Evolutionary conservation across 2,113 vertebrate genomes (phyloP).

Genomic region (Pongo pygmaeus): DNA sequence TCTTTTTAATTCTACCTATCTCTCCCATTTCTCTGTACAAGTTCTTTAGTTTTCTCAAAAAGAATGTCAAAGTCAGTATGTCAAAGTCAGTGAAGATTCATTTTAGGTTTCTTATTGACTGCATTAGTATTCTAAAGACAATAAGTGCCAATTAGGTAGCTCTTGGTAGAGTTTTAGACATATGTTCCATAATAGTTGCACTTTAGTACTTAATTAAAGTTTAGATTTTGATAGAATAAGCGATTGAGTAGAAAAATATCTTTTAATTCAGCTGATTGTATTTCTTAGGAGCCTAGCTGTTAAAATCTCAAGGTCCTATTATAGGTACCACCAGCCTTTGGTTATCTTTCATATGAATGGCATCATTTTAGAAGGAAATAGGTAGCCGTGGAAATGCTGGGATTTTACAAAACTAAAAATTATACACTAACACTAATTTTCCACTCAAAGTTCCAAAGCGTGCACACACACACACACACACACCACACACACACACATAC

Average conservation of each 20-base stretch:
- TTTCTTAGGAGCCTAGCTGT: background rate
- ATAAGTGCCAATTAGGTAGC: background rate
- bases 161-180: background rate
- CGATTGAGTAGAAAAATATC: background rate
- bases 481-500: background rate
- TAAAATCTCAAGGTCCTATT: background rate
- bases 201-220: background rate
- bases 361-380: conserved; percentile 30
- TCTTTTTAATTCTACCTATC: background rate
- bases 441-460: background rate
- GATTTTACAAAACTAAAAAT: conserved; percentile 4
- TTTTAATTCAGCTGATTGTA: background rate
- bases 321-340: background rate
- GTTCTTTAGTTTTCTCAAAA: background rate
- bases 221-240: background rate
- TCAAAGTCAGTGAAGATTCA: background rate
- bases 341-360: background rate
- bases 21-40: background rate
- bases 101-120: background rate
- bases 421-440: background rate
- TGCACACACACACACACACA: background rate
- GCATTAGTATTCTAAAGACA: background rate
- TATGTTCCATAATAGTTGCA: background rate
- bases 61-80: conserved; percentile 30
- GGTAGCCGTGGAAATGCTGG: background rate